Evolutionary conservation across 2,113 vertebrate genomes (phyloP), one percentile per base, ranked within the genome.

Genomic region (Oncorhynchus masou): DNA sequence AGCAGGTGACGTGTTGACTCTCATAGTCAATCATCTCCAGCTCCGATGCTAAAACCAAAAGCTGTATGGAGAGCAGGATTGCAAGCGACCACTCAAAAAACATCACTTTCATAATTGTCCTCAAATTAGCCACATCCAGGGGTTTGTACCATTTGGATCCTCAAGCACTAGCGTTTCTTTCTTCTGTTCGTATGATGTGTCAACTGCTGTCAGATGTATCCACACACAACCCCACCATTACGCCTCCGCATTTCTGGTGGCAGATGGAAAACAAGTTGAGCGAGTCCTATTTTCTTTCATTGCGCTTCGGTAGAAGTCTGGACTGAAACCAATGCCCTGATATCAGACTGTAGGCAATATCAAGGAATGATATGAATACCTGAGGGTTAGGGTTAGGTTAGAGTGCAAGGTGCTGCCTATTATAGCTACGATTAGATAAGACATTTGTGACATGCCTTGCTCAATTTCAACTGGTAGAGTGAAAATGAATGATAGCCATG

Each of bases 1-100:
- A 83, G 72, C 89, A 91, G 24, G 72, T 74, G 13, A 91, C 77
- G 71, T 74, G 16, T 27, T 54, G 3, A 19, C 62, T 66, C 27
- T 77, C 74, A 71, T 79, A 27, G 75, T 48, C 34, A 66, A 60
- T 68, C 12, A 74, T 51, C 25, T 84, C 76, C 83, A 86, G 74
- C 59, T 15, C 7, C 7, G 71, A 72, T 57, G 72, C 59, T 2
- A 78, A 27, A n/a, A 66, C 45, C 7, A 0, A 31, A 0, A 84
- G 49, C 22, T 54, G 51, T 4, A 54, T 54, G 13, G 31, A 48
- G 54, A 87, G 60, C 29, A 87, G 72, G 24, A 62, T 62, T 9
- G 2, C 59, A 9, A 22, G n/a, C 20, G n/a, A 62, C 59, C 59
- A 24, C 59, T 8, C 13, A 62, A n/a, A 62, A 62, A 7, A 62